These are phyloP conservation scores for Eleginops maclovinus DNA, from an alignment of 2,113 vertebrate genomes.

Conservation along the genomic window DNA sequence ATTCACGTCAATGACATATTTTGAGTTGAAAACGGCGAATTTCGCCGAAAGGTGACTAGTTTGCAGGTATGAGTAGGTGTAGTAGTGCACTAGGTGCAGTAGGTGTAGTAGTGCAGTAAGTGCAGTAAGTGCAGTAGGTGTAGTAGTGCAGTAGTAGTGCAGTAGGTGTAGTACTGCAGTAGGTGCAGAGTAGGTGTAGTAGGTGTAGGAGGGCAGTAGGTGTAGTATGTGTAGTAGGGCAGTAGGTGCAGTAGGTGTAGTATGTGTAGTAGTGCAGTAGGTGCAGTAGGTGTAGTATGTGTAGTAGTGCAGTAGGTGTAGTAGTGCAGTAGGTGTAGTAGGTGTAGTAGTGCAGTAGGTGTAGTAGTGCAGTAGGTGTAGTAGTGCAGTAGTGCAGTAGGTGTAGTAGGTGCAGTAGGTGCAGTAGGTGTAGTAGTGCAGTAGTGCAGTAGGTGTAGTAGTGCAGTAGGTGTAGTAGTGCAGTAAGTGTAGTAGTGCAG, in stretches of 20 bases:
- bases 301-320: background rate
- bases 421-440: too few species aligned
- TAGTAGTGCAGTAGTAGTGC: background rate
- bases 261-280: background rate
- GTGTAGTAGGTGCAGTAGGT: background rate
- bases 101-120: background rate
- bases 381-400: background rate
- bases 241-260: background rate
- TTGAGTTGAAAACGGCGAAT: too few species aligned
- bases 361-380: background rate
- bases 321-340: background rate
- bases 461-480: background rate
- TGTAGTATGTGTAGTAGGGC: too few species aligned
- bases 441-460: background rate
- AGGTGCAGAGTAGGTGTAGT: too few species aligned
- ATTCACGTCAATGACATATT: too few species aligned
- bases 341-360: background rate
- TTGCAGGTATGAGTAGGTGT: too few species aligned
- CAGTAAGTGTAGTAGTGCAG: background rate
- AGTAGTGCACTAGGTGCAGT: background rate
- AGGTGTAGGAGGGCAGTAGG: background rate
- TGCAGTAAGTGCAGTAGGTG: background rate
- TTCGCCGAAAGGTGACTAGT: too few species aligned
- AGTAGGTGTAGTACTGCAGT: background rate
- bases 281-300: too few species aligned